These are phyloP conservation scores for Nephrocerus scutellatus DNA, from an alignment of 2,888 invertebrate species.

Conservation along the genomic window DNA sequence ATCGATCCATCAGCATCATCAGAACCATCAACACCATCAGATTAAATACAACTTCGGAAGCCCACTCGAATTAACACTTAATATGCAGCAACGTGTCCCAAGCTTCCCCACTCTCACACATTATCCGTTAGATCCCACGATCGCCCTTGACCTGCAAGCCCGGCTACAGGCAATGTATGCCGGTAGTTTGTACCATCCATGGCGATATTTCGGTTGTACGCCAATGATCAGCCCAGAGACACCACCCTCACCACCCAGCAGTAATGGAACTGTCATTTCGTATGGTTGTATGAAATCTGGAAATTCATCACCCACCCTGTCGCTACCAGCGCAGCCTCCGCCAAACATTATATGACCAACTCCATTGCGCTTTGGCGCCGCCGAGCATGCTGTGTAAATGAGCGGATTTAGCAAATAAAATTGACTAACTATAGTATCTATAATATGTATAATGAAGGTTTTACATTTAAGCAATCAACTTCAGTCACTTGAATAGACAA, in stretches of 20 bases:
- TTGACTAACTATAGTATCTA: too few species aligned
- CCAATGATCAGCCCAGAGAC: conserved; percentile 44
- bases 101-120: conserved; percentile 35
- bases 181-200: conserved; percentile 45
- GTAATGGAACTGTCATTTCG: conserved; percentile 36
- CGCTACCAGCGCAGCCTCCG: conserved; percentile 31
- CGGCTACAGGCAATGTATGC: conserved; percentile 48
- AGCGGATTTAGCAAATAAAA: too few species aligned
- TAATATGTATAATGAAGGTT: too few species aligned
- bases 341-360: conserved; percentile 49
- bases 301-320: conserved; percentile 41
- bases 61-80: conserved; percentile 42
- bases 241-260: conserved; percentile 46
- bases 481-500: too few species aligned
- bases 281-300: conserved; percentile 45
- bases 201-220: conserved; percentile 44
- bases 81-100: conserved; percentile 34
- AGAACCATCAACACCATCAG: conserved; percentile 9
- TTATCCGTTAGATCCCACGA: conserved; percentile 44
- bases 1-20: conserved; percentile 10
- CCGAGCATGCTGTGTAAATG: conserved; percentile 41
- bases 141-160: conserved; percentile 46
- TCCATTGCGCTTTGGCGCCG: conserved; percentile 47
- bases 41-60: conserved; percentile 44
- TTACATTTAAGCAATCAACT: too few species aligned